phyloP scores from a whole-genome alignment of 2,797 vertebrate species.

The Crocodylus rhombifer region DNA sequence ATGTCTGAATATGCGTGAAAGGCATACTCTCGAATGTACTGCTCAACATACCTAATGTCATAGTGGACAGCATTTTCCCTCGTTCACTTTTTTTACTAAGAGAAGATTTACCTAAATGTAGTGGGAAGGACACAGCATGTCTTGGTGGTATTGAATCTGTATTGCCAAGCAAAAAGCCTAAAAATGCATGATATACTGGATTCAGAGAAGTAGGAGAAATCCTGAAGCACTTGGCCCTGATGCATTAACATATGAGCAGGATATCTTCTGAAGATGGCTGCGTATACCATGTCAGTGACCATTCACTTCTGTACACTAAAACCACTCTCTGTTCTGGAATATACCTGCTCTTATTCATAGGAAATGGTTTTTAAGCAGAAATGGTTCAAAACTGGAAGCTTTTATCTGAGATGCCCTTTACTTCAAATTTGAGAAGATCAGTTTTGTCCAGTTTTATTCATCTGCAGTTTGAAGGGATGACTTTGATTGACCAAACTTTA shows the following conservation, averaged over 20 bases:
- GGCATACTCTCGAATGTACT: neutral
- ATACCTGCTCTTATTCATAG: neutral
- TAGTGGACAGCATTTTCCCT: neutral
- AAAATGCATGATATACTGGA: conserved; percentile 20
- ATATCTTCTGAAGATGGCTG: neutral
- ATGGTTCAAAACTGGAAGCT: neutral
- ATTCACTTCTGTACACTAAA: neutral
- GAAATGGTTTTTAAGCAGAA: neutral
- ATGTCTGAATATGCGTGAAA: neutral
- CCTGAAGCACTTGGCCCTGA: neutral
- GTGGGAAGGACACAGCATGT: neutral
- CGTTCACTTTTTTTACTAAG: neutral
- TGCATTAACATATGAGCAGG: neutral
- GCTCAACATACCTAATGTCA: neutral
- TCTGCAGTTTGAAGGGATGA: neutral
- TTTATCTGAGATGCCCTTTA: neutral
- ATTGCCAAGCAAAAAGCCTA: conserved; percentile 19
- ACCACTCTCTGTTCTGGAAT: neutral
- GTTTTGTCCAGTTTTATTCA: neutral
- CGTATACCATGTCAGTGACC: neutral
- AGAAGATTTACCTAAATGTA: neutral
- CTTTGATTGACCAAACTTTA: neutral
- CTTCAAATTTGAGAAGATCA: neutral
- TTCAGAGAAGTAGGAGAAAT: conserved; percentile 50
- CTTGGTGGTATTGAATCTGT: conserved; percentile 36